Conservation (phyloP, 2,113 vertebrate genomes). For the Emberiza fucata region DNA sequence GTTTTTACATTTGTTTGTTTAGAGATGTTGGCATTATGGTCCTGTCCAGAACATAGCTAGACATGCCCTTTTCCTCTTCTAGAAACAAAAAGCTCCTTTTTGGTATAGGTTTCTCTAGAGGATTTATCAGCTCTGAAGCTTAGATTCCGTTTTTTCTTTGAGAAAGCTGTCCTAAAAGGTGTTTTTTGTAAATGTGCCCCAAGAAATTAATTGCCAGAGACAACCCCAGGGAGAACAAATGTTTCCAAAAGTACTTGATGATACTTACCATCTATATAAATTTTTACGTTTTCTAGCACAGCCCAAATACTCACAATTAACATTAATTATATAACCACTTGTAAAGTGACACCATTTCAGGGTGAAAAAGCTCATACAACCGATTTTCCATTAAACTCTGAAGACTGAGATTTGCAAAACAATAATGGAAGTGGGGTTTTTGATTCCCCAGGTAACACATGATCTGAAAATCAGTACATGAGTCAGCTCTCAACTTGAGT, state of each 20-base stretch:
- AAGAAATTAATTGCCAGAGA: not conserved
- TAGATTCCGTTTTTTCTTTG: not conserved
- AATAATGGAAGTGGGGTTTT: not conserved
- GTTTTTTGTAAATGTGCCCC: not conserved
- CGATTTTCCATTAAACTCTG: not conserved
- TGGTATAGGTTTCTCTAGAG: not conserved
- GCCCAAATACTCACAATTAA: not conserved
- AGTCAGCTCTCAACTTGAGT: not conserved
- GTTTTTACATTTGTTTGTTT: not conserved
- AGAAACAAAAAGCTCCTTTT: not conserved
- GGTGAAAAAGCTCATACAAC: not conserved
- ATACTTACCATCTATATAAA: not conserved
- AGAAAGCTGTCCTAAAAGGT: not conserved
- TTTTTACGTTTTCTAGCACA: not conserved
- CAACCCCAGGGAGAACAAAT: not conserved
- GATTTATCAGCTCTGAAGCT: not conserved
- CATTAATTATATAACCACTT: not conserved
- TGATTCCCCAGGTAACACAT: not conserved
- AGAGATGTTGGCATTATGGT: not conserved
- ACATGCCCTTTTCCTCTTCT: not conserved
- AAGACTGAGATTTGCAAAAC: not conserved
- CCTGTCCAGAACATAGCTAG: not conserved
- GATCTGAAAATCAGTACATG: not conserved
- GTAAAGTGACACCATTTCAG: not conserved
- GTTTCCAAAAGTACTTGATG: not conserved